Base-by-base conservation (phyloP, 2,113 vertebrate species). In the Plecturocebus donacophilus region DNA sequence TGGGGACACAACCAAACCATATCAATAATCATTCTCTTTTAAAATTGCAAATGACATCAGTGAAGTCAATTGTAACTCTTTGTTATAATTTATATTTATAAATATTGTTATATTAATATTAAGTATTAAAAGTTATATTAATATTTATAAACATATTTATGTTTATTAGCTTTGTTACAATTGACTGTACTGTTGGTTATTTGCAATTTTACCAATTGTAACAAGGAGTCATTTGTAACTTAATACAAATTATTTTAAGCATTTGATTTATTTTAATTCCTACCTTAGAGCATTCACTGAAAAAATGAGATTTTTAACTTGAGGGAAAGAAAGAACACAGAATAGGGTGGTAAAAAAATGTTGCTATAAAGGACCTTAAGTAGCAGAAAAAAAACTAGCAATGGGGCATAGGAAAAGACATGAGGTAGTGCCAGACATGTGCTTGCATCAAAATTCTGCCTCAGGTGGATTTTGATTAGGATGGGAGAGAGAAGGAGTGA, bases 161-260 rank as follows among this genome's bases (percentile, higher is more conserved):
- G 13, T 64, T 64, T 64, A 64, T 64, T 61, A 61, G 58, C 12
- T 30, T 27, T 32, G 61, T 64, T 64, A 32, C 61, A 64, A 30
- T 64, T 30, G 61, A 64, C 11, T 64, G 27, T 64, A 64, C 27
- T 6, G 61, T 14, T 64, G 61, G 61, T 64, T 64, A 32, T 64
- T 64, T 64, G 61, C 27, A 64, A 64, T 64, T 64, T 30, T 64
- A 32, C 27, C 27, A 64, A 30, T 30, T 64, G 61, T 64, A 64
- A 64, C 61, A 32, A 6, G 12, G 90, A 87, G 30, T 96, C 13
- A 64, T 52, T 93, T 93, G 40, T 70, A 81, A 58, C 45, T 88
- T 91, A 16, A 49, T 54, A 42, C 42, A 95, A 84, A 84, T 80
- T 88, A 94, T 90, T 83, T 89, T 86, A 89, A 56, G 16, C 7